Percentiles rank a stretch among this genome's conserved stretches.
phyloP scores from a whole-genome alignment of 2,797 vertebrate genomes.

The Intellagama lesueurii region DNA sequence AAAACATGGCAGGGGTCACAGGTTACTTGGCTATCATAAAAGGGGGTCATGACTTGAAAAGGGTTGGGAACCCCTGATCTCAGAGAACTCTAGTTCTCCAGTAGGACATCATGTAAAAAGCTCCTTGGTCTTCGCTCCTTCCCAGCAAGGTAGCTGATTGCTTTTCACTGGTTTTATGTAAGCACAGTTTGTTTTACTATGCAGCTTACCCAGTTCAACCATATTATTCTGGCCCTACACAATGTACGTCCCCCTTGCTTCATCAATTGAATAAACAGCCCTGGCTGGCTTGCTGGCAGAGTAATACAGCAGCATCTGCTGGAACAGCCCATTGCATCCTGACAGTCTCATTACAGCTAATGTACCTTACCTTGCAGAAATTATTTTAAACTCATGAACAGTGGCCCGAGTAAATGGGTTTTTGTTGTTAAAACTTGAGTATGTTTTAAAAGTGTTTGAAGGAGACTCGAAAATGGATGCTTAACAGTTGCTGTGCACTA shows the following conservation, averaged over 20 bases:
- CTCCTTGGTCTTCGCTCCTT: background rate
- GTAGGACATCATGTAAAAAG: background rate
- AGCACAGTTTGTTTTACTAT: background rate
- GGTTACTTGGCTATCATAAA: no score
- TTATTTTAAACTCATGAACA: background rate
- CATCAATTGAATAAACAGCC: background rate
- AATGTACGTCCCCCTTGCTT: background rate
- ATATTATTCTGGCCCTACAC: constrained; percentile 18
- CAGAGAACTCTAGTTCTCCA: no score
- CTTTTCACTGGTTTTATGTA: background rate
- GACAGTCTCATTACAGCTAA: background rate
- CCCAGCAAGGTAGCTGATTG: background rate
- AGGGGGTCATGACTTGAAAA: no score
- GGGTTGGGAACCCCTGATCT: no score
- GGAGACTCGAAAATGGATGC: constrained; percentile 27
- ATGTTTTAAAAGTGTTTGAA: constrained; percentile 11
- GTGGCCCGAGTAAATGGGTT: background rate
- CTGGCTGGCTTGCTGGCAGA: background rate
- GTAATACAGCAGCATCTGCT: background rate
- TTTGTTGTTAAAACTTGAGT: constrained; percentile 22
- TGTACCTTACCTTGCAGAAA: background rate
- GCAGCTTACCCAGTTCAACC: background rate
- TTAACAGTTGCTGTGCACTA: background rate
- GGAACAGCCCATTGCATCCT: background rate
- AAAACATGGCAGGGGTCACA: no score